These are phyloP conservation scores for Andrena hattorfiana DNA, from an alignment of 2,888 invertebrate genomes.

Conservation along the genomic window DNA sequence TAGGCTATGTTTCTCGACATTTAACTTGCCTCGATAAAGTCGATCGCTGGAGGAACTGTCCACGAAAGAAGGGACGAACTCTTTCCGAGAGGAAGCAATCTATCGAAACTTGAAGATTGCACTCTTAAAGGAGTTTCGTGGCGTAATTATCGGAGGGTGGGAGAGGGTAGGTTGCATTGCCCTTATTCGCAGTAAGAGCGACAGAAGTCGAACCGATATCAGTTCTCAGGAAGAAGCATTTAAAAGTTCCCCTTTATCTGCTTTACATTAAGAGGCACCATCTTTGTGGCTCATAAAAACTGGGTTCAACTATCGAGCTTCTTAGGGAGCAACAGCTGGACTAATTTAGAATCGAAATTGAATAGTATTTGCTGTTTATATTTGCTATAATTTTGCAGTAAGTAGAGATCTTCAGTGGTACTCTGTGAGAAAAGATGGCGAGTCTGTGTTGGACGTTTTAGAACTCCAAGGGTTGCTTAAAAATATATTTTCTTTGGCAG, in stretches of 20 bases:
- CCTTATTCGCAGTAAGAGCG: background rate
- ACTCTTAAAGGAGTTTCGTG: conserved; percentile 4
- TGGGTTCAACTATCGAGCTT: no score
- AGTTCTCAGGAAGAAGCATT: background rate
- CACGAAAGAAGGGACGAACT: background rate
- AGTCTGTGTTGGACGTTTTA: no score
- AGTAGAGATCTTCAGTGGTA: no score
- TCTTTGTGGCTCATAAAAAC: no score
- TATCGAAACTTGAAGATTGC: conserved; percentile 12
- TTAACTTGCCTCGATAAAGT: conserved; percentile 44
- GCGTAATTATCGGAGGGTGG: conserved; percentile 11
- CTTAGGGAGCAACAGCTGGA: no score
- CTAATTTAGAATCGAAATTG: no score
- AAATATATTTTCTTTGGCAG: no score
- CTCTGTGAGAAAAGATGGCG: no score
- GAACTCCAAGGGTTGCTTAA: no score
- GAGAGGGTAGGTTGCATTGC: background rate
- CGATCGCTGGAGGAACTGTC: conserved; percentile 19
- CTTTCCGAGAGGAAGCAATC: conserved; percentile 19
- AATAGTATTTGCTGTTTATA: no score
- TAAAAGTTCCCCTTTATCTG: background rate
- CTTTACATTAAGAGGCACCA: background rate
- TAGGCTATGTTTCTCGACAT: conserved; percentile 34
- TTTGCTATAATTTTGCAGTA: no score
- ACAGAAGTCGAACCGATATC: background rate